A percentile compares a stretch with the other conserved stretches of the same genome.
These are phyloP conservation scores for Drosophila tani DNA, from an alignment of 1,140 invertebrate species.

Conservation along the genomic window DNA sequence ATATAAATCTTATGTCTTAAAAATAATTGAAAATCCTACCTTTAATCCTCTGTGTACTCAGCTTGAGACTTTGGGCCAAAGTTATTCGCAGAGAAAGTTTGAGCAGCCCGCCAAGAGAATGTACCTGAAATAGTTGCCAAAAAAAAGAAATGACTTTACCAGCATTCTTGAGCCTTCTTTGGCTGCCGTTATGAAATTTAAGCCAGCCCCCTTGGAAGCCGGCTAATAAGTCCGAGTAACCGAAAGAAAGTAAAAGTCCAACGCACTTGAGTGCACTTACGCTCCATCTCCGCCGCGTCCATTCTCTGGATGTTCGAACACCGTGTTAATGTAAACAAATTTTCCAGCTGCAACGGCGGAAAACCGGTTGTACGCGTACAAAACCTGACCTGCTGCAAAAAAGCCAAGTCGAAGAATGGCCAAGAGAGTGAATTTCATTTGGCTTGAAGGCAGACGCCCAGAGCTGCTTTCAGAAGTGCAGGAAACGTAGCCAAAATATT, in stretches of 20 bases:
- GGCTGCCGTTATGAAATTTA: conserved; percentile 51
- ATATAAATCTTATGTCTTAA: too few relatives aligned
- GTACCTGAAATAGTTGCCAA: conserved; percentile 54
- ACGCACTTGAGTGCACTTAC: conserved; percentile 59
- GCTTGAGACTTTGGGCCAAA: conserved; percentile 51
- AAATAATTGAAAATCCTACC: too few relatives aligned
- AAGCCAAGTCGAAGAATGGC: conserved; percentile 36
- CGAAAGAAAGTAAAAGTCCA: conserved; percentile 75
- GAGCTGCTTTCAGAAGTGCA: too few relatives aligned
- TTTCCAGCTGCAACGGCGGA: conserved; percentile 60
- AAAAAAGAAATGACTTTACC: conserved; percentile 31
- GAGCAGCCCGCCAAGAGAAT: conserved; percentile 50
- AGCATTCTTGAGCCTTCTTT: conserved; percentile 47
- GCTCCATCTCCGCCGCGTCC: conserved; percentile 35
- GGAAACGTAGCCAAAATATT: too few relatives aligned
- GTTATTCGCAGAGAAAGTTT: conserved; percentile 76
- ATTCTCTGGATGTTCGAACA: conserved; percentile 24
- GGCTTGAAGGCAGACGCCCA: too few relatives aligned
- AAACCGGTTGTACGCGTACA: conserved; percentile 57
- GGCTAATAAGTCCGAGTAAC: conserved; percentile 47
- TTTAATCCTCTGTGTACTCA: conserved; percentile 12
- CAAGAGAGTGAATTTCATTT: conserved; percentile 59
- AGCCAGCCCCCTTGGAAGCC: conserved; percentile 7
- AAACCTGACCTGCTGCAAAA: conserved; percentile 64
- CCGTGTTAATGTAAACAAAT: conserved; percentile 69